phyloP scores from a whole-genome alignment of 2,888 invertebrate species.

The Ichneumon xanthorius region DNA sequence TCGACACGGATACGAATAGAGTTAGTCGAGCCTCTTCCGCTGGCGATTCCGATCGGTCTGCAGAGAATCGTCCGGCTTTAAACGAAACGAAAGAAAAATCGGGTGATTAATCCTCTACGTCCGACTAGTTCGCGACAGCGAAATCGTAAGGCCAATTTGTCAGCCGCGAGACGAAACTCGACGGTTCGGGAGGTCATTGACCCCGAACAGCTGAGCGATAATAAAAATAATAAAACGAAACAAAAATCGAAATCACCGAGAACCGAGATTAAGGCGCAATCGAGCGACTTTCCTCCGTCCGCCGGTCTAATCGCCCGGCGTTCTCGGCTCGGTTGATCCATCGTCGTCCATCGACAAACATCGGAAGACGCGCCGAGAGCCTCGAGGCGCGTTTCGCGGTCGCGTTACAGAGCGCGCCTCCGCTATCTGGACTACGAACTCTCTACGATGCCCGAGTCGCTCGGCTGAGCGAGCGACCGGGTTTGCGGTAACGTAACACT shows the following conservation, averaged over 20 bases:
- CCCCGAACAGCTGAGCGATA: constrained; percentile 4
- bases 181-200: neutral
- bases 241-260: neutral
- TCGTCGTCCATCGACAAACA: constrained; percentile 9
- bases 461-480: neutral
- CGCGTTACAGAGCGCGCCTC: neutral
- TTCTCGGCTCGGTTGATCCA: neutral
- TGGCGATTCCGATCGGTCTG: constrained; percentile 76
- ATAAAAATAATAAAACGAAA: neutral
- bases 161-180: neutral
- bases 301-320: too few relatives aligned
- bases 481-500: constrained; percentile 33
- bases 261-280: too few relatives aligned
- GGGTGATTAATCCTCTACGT: neutral
- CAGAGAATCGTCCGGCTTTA: constrained; percentile 59
- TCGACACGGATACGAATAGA: constrained; percentile 30
- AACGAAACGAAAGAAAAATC: constrained; percentile 17
- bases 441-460: neutral
- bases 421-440: constrained; percentile 40
- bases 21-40: constrained; percentile 74
- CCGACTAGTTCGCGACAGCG: neutral
- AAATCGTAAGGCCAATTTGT: neutral
- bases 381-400: neutral
- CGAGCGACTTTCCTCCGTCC: too few relatives aligned
- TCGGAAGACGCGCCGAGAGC: constrained; percentile 2